phyloP scores from a whole-genome alignment of 2,113 vertebrate species.

The Serinus canaria region DNA sequence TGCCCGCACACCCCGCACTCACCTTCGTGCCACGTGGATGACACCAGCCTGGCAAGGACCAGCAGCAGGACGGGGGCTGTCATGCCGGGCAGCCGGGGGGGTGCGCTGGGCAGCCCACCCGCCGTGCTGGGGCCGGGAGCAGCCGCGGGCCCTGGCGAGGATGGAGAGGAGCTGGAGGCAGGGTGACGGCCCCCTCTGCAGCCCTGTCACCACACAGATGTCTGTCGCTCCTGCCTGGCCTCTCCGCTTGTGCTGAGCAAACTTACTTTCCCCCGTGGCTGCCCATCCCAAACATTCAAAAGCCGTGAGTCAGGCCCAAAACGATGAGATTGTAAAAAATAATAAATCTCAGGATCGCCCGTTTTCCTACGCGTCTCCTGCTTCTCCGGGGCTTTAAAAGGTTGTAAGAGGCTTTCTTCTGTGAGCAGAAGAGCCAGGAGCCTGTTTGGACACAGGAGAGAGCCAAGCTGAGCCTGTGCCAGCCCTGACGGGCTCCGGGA shows the following conservation, averaged over 20 bases:
- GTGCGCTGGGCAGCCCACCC: not conserved
- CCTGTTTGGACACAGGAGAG: not conserved
- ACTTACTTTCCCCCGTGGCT: not conserved
- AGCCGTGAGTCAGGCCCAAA: slow-evolving; percentile 55
- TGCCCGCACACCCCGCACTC: not conserved
- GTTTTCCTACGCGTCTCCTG: not conserved
- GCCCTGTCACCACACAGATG: not conserved
- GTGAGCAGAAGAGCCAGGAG: not conserved
- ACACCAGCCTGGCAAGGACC: slow-evolving; percentile 58
- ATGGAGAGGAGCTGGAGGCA: not conserved
- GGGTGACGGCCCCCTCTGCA: not conserved
- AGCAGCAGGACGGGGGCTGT: slow-evolving; percentile 59
- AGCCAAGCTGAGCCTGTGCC: not conserved
- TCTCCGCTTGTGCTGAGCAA: not conserved
- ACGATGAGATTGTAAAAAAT: slow-evolving; percentile 34
- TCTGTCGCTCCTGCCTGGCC: not conserved
- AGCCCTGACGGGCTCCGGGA: not conserved
- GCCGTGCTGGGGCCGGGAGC: rapidly evolving
- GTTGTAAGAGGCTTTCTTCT: not conserved
- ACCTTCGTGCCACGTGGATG: slow-evolving; percentile 75
- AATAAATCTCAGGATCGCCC: not conserved
- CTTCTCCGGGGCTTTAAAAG: not conserved
- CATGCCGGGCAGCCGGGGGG: not conserved
- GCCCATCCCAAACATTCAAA: slow-evolving; percentile 38
- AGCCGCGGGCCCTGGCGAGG: not conserved